Evolutionary conservation across 2,797 vertebrate genomes (phyloP).

Genomic region (Morelia viridis): DNA sequence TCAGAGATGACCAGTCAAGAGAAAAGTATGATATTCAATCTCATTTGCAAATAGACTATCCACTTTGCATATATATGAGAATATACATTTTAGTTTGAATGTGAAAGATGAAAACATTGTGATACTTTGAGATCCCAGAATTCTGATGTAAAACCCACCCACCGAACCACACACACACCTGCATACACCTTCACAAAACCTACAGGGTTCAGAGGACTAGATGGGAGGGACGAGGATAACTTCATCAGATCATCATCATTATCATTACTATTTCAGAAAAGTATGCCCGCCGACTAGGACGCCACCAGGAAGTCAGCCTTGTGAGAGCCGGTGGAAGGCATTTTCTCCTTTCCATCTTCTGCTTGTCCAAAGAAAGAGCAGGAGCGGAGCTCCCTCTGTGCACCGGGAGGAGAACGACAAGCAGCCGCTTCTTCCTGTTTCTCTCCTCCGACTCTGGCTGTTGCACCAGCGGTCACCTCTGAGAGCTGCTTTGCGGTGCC

Average conservation of each 20-base stretch:
- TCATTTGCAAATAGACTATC: neutral
- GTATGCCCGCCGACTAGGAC: neutral
- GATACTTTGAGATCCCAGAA: neutral
- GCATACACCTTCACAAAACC: neutral
- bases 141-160: neutral
- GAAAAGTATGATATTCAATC: neutral
- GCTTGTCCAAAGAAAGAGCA: slow-evolving; percentile 9
- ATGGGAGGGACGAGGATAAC: neutral
- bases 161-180: neutral
- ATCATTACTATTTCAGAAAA: neutral
- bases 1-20: neutral
- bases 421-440: slow-evolving; percentile 51
- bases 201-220: neutral
- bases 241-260: neutral
- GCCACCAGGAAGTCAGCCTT: neutral
- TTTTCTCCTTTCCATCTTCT: neutral
- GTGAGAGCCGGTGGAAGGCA: neutral
- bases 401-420: slow-evolving; percentile 59
- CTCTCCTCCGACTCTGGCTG: slow-evolving; percentile 38
- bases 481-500: slow-evolving; percentile 22
- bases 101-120: neutral
- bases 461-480: slow-evolving; percentile 52
- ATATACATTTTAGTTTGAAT: neutral
- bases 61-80: neutral
- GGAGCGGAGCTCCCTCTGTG: slow-evolving; percentile 62